Evolutionary conservation across 2,113 vertebrate genomes (phyloP).

Genomic region (Lutjanus erythropterus): DNA sequence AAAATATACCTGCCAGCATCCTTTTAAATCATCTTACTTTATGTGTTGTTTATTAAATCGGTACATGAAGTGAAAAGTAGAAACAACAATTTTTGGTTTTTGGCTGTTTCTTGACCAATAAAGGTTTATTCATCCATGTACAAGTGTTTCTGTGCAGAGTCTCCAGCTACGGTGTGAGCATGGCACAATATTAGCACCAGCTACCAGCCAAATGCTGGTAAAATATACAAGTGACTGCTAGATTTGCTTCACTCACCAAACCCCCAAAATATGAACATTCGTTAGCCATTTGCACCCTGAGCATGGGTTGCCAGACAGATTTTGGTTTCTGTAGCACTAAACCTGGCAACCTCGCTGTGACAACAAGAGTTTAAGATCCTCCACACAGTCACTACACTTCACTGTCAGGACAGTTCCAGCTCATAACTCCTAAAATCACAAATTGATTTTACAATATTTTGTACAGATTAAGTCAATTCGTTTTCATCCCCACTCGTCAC

Average conservation of each 20-base stretch:
- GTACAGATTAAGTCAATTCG: too few relatives aligned
- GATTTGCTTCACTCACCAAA: too few relatives aligned
- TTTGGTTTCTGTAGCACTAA: neutral
- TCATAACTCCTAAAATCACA: neutral
- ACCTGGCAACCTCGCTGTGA: neutral
- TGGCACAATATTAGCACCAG: too few relatives aligned
- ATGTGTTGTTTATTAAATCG: neutral
- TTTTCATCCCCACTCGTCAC: too few relatives aligned
- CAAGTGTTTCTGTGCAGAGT: slow-evolving; percentile 3
- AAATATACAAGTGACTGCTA: too few relatives aligned
- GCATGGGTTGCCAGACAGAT: neutral
- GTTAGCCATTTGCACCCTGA: too few relatives aligned
- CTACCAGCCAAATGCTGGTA: too few relatives aligned
- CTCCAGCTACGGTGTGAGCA: slow-evolving; percentile 6
- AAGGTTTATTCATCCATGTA: neutral
- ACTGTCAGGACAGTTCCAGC: neutral
- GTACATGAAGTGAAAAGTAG: neutral
- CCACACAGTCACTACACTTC: neutral
- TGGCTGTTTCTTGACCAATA: neutral
- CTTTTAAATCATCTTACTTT: neutral
- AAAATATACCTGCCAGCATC: too few relatives aligned
- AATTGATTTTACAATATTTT: neutral
- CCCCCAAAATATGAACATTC: too few relatives aligned
- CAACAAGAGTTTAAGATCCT: neutral
- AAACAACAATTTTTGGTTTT: neutral